A percentile compares a stretch with the other conserved stretches of the same genome.
These are phyloP conservation scores for Epizoanthus rinbou DNA, from an alignment of 92 coral and sea anemone genomes.

Conservation along the genomic window DNA sequence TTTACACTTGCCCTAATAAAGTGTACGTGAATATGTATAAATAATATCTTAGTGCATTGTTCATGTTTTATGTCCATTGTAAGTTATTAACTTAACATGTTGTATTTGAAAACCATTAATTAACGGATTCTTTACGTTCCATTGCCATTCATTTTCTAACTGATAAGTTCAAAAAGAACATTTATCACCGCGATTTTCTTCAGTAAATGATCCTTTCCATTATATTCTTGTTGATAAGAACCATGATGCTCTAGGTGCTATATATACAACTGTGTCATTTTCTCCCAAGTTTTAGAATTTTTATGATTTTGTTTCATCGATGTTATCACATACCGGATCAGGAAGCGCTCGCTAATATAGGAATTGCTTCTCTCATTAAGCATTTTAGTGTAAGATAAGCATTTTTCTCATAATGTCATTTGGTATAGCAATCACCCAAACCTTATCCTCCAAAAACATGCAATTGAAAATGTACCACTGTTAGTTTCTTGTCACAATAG, in stretches of 20 bases:
- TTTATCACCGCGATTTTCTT: neutral
- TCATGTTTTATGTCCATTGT: neutral
- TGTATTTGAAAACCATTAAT: neutral
- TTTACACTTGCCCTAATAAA: too few species aligned
- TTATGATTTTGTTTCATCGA: neutral
- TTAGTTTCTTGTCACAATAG: neutral
- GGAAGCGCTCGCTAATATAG: neutral
- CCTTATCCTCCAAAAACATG: neutral
- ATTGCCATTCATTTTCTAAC: neutral
- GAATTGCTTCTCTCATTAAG: conserved; percentile 12
- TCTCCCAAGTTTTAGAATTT: neutral
- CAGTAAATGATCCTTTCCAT: neutral
- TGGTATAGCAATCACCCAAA: conserved; percentile 5
- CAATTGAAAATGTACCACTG: neutral
- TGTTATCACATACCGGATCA: neutral
- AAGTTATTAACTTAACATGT: neutral
- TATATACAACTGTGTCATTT: too few species aligned
- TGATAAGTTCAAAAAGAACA: conserved; percentile 11
- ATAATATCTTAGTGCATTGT: neutral
- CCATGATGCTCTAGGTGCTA: neutral
- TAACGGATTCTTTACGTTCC: conserved; percentile 1
- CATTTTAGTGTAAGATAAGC: neutral
- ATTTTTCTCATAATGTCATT: conserved; percentile 4
- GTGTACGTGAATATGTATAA: too few species aligned
- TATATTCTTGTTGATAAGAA: conserved; percentile 1